Conservation (phyloP, 2,113 vertebrate species). For the Hemibagrus wyckioides region DNA sequence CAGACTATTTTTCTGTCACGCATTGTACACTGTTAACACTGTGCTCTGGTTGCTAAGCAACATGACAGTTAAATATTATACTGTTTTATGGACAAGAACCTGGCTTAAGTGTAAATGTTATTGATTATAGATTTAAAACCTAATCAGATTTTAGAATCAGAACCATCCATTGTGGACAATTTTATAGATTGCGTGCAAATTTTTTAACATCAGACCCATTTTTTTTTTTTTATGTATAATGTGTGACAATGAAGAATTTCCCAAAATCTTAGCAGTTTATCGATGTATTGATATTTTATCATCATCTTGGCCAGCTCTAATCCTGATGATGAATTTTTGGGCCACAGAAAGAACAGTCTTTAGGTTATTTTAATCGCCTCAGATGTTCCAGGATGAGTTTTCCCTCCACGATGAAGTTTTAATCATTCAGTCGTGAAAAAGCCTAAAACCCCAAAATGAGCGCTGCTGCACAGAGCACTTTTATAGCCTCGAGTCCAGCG, state of each 20-base stretch:
- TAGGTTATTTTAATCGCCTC: background rate
- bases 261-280: background rate
- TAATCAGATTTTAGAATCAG: background rate
- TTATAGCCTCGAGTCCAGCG: background rate
- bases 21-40: background rate
- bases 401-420: background rate
- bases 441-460: background rate
- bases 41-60: background rate
- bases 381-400: slow-evolving; percentile 5
- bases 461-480: background rate
- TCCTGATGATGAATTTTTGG: background rate
- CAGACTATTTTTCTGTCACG: background rate
- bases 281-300: background rate
- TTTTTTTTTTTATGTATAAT: background rate
- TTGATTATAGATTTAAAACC: background rate
- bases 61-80: background rate
- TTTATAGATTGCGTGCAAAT: background rate
- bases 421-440: background rate
- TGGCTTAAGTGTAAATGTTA: background rate
- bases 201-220: background rate
- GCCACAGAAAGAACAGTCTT: background rate
- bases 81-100: background rate
- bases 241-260: background rate
- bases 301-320: background rate
- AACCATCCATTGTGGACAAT: background rate